Percentiles rank a stretch among this genome's conserved stretches.
These are phyloP conservation scores for Petrocephalus sullivani DNA, from an alignment of 2,797 vertebrate genomes.

Conservation along the genomic window DNA sequence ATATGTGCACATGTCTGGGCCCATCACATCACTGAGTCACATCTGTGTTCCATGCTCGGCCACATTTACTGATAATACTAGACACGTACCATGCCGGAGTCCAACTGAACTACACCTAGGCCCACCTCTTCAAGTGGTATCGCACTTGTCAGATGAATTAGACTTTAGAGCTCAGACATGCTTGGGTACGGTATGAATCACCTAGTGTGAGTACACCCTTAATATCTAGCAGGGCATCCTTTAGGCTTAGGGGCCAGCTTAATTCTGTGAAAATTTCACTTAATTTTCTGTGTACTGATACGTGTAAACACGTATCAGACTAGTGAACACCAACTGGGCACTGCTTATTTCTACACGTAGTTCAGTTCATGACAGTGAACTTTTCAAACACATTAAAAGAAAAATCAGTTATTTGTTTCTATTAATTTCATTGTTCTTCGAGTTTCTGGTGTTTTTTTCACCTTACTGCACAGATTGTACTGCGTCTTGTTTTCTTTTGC, in stretches of 20 bases:
- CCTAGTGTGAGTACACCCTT: background rate
- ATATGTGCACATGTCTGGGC: background rate
- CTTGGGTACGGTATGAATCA: background rate
- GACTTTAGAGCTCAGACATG: background rate
- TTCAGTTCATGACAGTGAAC: background rate
- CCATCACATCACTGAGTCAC: background rate
- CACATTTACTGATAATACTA: background rate
- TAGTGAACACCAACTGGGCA: background rate
- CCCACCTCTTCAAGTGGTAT: background rate
- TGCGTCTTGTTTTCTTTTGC: background rate
- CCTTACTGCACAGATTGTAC: background rate
- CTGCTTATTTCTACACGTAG: background rate
- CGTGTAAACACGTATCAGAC: background rate
- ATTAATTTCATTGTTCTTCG: background rate
- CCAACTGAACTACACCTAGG: background rate
- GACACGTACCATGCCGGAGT: background rate
- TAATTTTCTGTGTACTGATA: background rate
- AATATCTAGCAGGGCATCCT: background rate
- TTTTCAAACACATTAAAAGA: slow-evolving; percentile 1
- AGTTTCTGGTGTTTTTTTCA: background rate
- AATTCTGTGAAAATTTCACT: background rate
- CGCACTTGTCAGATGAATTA: background rate
- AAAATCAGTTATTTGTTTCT: background rate
- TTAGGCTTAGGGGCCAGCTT: background rate
- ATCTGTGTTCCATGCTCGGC: background rate